Conservation (phyloP, 2,113 vertebrate genomes). For the Ranitomeya variabilis region DNA sequence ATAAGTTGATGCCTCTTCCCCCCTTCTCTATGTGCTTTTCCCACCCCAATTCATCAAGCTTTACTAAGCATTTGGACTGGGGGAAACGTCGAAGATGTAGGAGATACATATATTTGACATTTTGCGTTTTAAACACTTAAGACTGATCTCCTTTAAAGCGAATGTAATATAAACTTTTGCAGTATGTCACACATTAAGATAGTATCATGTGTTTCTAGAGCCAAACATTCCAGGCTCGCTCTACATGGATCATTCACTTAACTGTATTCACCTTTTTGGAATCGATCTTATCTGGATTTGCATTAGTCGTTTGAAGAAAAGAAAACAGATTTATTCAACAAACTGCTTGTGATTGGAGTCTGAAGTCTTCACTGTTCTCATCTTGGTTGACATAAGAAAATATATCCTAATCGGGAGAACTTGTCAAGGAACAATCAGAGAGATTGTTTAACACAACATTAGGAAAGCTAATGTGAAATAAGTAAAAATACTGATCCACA, state of each 20-base stretch:
- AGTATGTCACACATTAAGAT: constrained; percentile 34
- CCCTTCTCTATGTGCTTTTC: neutral
- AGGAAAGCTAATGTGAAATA: neutral
- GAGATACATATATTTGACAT: constrained; percentile 22
- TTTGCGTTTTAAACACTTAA: constrained; percentile 34
- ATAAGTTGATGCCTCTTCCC: neutral
- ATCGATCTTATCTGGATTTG: constrained; percentile 45
- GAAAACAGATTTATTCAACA: constrained; percentile 44
- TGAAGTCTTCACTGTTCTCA: constrained; percentile 32
- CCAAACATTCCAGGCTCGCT: constrained; percentile 63
- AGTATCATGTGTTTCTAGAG: constrained; percentile 63
- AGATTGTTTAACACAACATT: constrained; percentile 21
- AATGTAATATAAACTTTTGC: constrained; percentile 32
- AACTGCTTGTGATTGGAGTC: constrained; percentile 30
- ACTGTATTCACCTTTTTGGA: constrained; percentile 25
- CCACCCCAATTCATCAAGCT: neutral
- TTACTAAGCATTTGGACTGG: neutral
- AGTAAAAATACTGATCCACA: neutral
- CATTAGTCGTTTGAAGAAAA: constrained; percentile 36
- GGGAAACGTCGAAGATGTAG: constrained; percentile 3
- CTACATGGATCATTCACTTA: constrained; percentile 16
- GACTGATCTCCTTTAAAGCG: constrained; percentile 11
- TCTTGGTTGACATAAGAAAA: constrained; percentile 43
- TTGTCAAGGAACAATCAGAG: constrained; percentile 1
- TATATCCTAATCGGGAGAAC: constrained; percentile 27